A percentile compares a stretch with the other conserved stretches of the same genome.
These are phyloP conservation scores for Nymphalis io DNA, from an alignment of 1,140 invertebrate species.

Conservation along the genomic window DNA sequence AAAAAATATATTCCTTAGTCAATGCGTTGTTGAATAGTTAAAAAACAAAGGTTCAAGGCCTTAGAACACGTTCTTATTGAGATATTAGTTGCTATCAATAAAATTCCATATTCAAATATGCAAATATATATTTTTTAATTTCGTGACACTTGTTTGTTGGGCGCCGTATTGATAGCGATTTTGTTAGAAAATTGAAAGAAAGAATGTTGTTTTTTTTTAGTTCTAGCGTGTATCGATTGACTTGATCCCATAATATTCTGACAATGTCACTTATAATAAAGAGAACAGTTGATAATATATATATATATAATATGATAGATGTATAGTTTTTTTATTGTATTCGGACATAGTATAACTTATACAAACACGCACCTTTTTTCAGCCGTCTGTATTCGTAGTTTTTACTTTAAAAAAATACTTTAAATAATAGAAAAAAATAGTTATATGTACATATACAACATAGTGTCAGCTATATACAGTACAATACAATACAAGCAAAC, in stretches of 20 bases:
- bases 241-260: background rate
- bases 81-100: background rate
- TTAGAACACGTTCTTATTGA: background rate
- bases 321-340: no score
- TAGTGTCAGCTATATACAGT: background rate
- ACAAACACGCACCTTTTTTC: no score
- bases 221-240: no score
- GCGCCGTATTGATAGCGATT: background rate
- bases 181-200: background rate
- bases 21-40: background rate
- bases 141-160: slow-evolving; percentile 14
- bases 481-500: background rate
- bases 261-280: no score
- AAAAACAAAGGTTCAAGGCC: background rate
- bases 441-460: no score
- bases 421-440: no score
- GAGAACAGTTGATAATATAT: no score
- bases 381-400: no score
- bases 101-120: slow-evolving; percentile 17
- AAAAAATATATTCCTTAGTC: background rate
- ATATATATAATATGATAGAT: no score
- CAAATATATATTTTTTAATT: slow-evolving; percentile 11
- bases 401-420: no score
- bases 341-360: no score
- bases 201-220: background rate